A percentile compares a stretch with the other conserved stretches of the same genome.
Evolutionary conservation across 2,888 invertebrate species (phyloP).

Genomic region (Scaptomyza caliginosa): DNA sequence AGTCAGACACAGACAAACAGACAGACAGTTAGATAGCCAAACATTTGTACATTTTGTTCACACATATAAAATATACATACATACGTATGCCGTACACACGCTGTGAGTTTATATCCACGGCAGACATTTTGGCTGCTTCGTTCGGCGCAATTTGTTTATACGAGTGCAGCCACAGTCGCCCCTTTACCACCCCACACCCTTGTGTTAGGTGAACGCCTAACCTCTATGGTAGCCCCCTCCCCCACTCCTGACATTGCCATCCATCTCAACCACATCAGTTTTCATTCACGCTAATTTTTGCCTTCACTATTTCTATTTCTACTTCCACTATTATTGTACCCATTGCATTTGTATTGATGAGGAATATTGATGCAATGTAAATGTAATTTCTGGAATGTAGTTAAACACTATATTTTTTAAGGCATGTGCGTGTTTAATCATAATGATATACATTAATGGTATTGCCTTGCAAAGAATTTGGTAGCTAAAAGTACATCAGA

Average conservation of each 20-base stretch:
- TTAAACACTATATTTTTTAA: too few relatives aligned
- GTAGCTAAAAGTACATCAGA: neutral
- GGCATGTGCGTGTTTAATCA: too few relatives aligned
- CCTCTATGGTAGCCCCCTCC: conserved; percentile 2
- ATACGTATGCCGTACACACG: conserved; percentile 25
- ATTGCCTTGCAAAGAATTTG: neutral
- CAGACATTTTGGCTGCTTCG: conserved; percentile 64
- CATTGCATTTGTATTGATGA: neutral
- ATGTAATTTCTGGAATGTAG: neutral
- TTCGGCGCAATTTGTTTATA: conserved; percentile 66
- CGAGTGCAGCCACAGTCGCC: conserved; percentile 41
- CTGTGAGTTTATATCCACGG: conserved; percentile 49
- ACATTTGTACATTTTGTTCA: conserved; percentile 73
- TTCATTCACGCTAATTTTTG: conserved; percentile 61
- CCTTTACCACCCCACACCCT: conserved; percentile 1
- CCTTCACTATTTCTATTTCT: conserved; percentile 37
- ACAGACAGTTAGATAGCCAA: conserved; percentile 50
- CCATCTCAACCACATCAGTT: conserved; percentile 43
- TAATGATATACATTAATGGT: neutral
- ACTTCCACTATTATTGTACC: conserved; percentile 19
- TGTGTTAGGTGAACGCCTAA: conserved; percentile 53
- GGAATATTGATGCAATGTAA: neutral
- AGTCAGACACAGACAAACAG: conserved; percentile 48
- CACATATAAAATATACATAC: conserved; percentile 47
- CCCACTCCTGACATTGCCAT: conserved; percentile 18